These are phyloP conservation scores for Mizuhopecten yessoensis DNA, from an alignment of 1,140 invertebrate species.

Conservation along the genomic window DNA sequence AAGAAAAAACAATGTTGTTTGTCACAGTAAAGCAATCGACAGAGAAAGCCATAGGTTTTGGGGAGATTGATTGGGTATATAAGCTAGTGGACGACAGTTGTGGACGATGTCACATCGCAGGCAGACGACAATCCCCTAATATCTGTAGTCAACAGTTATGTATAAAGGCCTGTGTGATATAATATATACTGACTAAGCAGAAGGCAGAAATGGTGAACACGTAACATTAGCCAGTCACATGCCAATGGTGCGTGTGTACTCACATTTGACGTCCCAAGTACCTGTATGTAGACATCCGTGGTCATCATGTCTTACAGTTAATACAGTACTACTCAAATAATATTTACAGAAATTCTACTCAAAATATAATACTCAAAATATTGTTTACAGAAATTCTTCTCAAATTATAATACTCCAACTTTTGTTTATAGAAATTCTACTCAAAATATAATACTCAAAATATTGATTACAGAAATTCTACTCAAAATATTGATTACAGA, in stretches of 20 bases:
- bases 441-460: too few relatives aligned
- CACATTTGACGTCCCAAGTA: slow-evolving; percentile 16
- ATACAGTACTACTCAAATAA: not conserved
- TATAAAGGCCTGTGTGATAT: not conserved
- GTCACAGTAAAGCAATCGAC: not conserved
- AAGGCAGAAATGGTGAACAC: not conserved
- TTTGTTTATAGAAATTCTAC: too few relatives aligned
- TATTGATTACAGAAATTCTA: too few relatives aligned
- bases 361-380: too few relatives aligned
- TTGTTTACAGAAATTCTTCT: not conserved
- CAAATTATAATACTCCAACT: not conserved
- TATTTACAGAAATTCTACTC: not conserved
- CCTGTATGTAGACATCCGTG: not conserved
- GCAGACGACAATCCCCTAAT: not conserved
- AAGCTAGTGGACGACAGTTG: not conserved
- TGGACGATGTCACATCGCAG: not conserved
- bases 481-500: too few relatives aligned
- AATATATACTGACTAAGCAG: not conserved
- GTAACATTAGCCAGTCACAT: slow-evolving; percentile 19
- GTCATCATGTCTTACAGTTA: not conserved
- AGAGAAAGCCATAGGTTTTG: not conserved
- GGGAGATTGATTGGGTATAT: not conserved
- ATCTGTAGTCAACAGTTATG: not conserved
- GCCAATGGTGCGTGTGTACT: slow-evolving; percentile 31
- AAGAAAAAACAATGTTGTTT: not conserved